Evolutionary conservation across 2,888 invertebrate species (phyloP), one percentile per base, ranked within the genome.

Genomic region (Caenorhabditis sp.): DNA sequence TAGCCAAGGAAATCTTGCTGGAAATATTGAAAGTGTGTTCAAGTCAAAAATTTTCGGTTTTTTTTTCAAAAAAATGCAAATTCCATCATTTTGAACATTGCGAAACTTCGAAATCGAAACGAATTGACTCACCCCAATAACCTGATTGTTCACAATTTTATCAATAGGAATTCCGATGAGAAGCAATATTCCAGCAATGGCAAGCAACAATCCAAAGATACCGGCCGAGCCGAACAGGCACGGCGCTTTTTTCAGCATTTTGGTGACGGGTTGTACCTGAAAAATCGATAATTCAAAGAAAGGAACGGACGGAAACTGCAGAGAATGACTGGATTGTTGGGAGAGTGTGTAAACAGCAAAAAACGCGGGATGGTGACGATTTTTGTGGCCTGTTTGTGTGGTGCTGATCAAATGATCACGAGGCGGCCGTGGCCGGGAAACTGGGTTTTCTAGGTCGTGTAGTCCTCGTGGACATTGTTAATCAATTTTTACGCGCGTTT

Each of bases 1-100:
- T 71, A 82, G 6, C 89, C 90, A n/a, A 90, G 83, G 55, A 79
- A 83, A 32, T 85, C 87, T 69, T 81, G 77, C 90, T 90, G 80
- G 3, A 40, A 40, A 40, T 3, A 40, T 3, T 15, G 13, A n/a
- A n/a, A n/a, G n/a, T n/a, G n/a, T n/a, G n/a, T n/a, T n/a, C n/a
- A n/a, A n/a, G n/a, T n/a, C n/a, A n/a, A n/a, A n/a, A n/a, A n/a
- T n/a, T n/a, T n/a, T n/a, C n/a, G n/a, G n/a, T n/a, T n/a, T n/a
- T n/a, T n/a, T n/a, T n/a, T n/a, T n/a, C n/a, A n/a, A n/a, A n/a
- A n/a, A 32, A 32, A 32, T 6, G 32, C 32, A 32, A 32, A 32
- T 4, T 6, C 5, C 4, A 32, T 32, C 32, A 32, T 6, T 32
- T 9, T 6, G 32, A 47, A 47, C 6, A 3, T 47, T 47, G 15